Base-by-base conservation (phyloP, 2,113 vertebrate genomes). In the Egretta garzetta region DNA sequence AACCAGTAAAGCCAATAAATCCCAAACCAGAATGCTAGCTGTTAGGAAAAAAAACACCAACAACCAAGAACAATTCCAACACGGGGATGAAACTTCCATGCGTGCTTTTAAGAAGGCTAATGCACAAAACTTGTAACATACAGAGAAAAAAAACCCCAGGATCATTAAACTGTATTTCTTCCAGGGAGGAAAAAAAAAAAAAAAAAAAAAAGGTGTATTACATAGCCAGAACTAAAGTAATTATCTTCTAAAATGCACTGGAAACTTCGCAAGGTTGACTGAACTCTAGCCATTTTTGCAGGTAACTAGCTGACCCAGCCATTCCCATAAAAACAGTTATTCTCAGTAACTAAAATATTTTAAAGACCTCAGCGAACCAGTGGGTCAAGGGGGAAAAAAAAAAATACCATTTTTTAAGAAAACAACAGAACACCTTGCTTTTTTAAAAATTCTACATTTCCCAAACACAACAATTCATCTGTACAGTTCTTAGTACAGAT, bases 61-160 rank as follows among this genome's bases (percentile, higher is more conserved):
- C n/a, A 21, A 82, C 27, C 47, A 74, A 43, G 24, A 16, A 39
- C 45, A 80, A 70, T 37, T 74, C 55, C 60, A 73, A 63, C 20
- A 27, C 8, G 5, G 21, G 17, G 13, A 55, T 35, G 45, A 90
- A 88, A 68, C 18, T 30, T 73, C 37, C 56, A 28, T 32, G 0
- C 39, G 3, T 59, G 41, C 72, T 77, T 80, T 72, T 41, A 77
- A 55, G 45, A 30, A 39, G 49, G 15, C 13, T 52, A 68, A 77
- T 7, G 7, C 45, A 76, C 20, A 68, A 58, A 83, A 56, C 5
- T 6, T 35, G 43, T 83, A 68, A 73, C 28, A 37, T 33, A 27
- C 0, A 1, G 47, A 30, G 33, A 27, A 37, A 63, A 56, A 67
- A 49, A 22, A 5, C 0, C 18, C 0, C 18, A 30, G 5, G 8